phyloP scores from a whole-genome alignment of 2,888 invertebrate species.

The Drosophila robusta region DNA sequence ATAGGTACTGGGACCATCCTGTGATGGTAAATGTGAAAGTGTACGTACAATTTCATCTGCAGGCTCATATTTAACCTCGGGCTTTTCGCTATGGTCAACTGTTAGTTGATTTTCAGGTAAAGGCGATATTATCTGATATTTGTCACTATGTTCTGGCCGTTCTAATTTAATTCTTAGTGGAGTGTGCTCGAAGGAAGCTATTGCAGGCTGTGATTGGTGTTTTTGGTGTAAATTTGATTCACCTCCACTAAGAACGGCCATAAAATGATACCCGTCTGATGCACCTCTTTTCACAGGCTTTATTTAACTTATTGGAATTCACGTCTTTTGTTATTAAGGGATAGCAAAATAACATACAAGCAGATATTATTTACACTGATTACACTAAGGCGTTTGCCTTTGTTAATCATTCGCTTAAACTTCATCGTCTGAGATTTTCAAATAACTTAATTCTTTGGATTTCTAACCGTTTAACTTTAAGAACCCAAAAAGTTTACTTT shows the following conservation, averaged over 20 bases:
- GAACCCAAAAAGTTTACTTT: no score
- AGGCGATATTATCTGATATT: slow-evolving; percentile 65
- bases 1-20: slow-evolving; percentile 72
- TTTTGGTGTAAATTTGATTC: slow-evolving; percentile 34
- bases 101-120: slow-evolving; percentile 50
- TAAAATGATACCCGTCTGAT: slow-evolving; percentile 71
- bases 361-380: no score
- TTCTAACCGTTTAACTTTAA: no score
- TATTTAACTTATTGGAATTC: no score
- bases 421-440: no score
- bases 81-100: slow-evolving; percentile 58
- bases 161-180: slow-evolving; percentile 77
- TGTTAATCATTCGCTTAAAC: no score
- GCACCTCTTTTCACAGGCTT: slow-evolving; percentile 50
- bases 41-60: slow-evolving; percentile 63
- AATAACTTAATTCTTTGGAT: no score
- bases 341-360: no score
- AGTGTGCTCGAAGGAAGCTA: slow-evolving; percentile 41
- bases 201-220: slow-evolving; percentile 42
- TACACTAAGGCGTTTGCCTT: no score
- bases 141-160: slow-evolving; percentile 66
- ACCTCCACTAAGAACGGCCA: slow-evolving; percentile 61
- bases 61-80: slow-evolving; percentile 72
- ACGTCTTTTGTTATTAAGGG: no score
- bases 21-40: slow-evolving; percentile 63